Evolutionary conservation across 2,797 vertebrate genomes (phyloP).

Genomic region (Hylomyscus alleni): DNA sequence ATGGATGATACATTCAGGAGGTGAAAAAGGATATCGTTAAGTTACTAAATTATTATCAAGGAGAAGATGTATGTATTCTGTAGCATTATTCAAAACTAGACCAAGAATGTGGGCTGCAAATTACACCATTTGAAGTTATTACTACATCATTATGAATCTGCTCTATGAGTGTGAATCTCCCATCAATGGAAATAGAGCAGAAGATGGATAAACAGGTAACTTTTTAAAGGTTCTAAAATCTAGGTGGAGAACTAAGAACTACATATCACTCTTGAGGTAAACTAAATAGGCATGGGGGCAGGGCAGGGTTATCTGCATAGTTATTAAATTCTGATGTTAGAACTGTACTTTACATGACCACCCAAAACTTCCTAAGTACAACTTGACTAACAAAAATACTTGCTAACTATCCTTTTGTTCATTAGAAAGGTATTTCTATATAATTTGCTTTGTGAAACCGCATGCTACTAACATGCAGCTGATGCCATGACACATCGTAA

Average conservation of each 20-base stretch:
- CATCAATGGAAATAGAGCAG: background rate
- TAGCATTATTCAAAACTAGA: conserved; percentile 16
- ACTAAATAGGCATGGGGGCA: background rate
- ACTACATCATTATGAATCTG: background rate
- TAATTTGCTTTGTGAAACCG: background rate
- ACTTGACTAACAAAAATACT: background rate
- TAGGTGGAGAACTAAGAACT: background rate
- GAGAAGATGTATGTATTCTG: background rate
- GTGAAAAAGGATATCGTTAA: background rate
- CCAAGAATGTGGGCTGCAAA: background rate
- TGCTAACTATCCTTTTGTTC: background rate
- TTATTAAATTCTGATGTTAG: background rate
- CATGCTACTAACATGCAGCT: background rate
- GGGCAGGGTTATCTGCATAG: background rate
- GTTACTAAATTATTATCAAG: background rate
- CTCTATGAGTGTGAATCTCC: background rate
- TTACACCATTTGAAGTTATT: conserved; percentile 6
- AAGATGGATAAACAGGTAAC: background rate
- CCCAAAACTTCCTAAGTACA: background rate
- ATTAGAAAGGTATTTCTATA: background rate
- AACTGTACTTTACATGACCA: background rate
- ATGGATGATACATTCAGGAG: background rate
- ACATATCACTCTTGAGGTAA: background rate
- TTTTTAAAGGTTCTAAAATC: background rate
- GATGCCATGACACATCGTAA: background rate